Percentiles rank a stretch among this genome's conserved stretches.
phyloP scores from a whole-genome alignment of 2,797 vertebrate genomes.

The Tenualosa thibaudeaui region DNA sequence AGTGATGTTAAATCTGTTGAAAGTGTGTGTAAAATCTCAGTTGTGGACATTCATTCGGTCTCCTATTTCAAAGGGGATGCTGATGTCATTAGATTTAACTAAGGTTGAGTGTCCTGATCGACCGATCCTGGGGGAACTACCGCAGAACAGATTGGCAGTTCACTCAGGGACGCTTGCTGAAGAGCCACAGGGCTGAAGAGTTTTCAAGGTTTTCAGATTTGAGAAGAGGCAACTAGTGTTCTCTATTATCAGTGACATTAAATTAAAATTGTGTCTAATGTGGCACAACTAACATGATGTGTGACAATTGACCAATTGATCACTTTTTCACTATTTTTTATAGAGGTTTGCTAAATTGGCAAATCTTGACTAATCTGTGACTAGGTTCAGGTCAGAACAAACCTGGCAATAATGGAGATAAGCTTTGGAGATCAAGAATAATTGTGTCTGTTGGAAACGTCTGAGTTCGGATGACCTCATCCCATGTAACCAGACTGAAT shows the following conservation, averaged over 20 bases:
- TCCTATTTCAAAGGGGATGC: background rate
- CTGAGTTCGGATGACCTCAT: background rate
- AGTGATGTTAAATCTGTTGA: background rate
- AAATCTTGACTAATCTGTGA: slow-evolving; percentile 29
- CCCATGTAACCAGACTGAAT: background rate
- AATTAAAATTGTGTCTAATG: background rate
- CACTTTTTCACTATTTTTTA: background rate
- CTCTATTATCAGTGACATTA: background rate
- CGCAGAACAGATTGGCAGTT: background rate
- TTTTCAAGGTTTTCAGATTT: background rate
- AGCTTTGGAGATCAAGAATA: background rate
- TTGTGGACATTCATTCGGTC: background rate
- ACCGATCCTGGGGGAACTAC: background rate
- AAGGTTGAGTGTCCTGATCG: background rate
- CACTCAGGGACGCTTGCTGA: background rate
- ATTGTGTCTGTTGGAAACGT: slow-evolving; percentile 10
- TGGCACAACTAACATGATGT: background rate
- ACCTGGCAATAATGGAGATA: background rate
- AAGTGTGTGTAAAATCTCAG: background rate
- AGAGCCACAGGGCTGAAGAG: background rate
- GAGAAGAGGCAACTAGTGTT: background rate
- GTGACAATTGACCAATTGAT: background rate
- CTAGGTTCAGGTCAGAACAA: background rate
- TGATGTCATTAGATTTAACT: background rate
- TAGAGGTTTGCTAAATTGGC: background rate